Conservation (phyloP, 2,888 invertebrate species). For the Archips crataeganus region DNA sequence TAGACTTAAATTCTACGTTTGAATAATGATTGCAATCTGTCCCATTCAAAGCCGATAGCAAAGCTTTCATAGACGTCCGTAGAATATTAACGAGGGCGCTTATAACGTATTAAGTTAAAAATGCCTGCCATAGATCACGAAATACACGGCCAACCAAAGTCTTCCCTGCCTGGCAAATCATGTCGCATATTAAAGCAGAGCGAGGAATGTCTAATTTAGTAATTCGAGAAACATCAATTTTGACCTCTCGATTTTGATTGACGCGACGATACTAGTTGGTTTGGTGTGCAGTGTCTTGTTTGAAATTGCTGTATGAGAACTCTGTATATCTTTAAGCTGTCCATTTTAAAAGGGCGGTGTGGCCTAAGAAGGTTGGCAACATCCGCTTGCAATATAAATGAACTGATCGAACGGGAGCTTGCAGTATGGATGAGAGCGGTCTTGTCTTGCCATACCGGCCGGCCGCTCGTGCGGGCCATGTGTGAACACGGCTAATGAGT, state of each 20-base stretch:
- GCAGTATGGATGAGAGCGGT: slow-evolving; percentile 67
- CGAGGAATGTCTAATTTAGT: slow-evolving; percentile 53
- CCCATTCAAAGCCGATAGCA: slow-evolving; percentile 39
- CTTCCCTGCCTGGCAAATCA: slow-evolving; percentile 59
- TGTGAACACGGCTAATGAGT: slow-evolving; percentile 55
- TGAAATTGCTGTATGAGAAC: slow-evolving; percentile 1
- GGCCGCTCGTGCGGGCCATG: slow-evolving; percentile 39
- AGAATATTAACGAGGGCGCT: slow-evolving; percentile 40
- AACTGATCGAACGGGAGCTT: slow-evolving; percentile 63
- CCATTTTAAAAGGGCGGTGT: slow-evolving; percentile 32
- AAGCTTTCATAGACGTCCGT: slow-evolving; percentile 36
- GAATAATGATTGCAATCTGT: slow-evolving; percentile 42
- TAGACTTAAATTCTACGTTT: slow-evolving; percentile 34
- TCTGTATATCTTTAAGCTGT: slow-evolving; percentile 11
- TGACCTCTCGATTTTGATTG: slow-evolving; percentile 18
- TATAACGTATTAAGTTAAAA: slow-evolving; percentile 38
- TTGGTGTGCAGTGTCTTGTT: slow-evolving; percentile 2
- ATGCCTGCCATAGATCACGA: slow-evolving; percentile 45
- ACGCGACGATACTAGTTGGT: slow-evolving; percentile 2
- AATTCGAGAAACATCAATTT: slow-evolving; percentile 26
- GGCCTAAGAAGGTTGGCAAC: slow-evolving; percentile 58
- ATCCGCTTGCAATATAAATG: slow-evolving; percentile 71
- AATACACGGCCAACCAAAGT: slow-evolving; percentile 50
- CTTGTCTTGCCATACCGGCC: slow-evolving; percentile 69
- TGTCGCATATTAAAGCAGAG: slow-evolving; percentile 63